Percentiles rank a stretch among this genome's conserved stretches.
These are phyloP conservation scores for Rousettus madagascariensis DNA, from an alignment of 2,797 vertebrate species.

Conservation along the genomic window DNA sequence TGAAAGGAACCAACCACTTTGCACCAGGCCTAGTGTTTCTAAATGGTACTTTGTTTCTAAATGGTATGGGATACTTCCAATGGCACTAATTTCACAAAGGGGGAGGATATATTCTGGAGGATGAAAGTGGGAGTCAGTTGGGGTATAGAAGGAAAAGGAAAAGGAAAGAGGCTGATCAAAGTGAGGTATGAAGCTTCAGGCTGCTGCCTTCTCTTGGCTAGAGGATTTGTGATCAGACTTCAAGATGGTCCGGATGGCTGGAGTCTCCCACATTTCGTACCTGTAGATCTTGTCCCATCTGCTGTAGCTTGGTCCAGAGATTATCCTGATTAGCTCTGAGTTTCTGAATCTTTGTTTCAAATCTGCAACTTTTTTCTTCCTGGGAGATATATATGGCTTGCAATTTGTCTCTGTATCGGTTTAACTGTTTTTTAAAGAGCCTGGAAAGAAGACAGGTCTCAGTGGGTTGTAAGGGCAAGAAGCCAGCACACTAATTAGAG, in stretches of 20 bases:
- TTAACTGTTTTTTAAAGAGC: slow-evolving; percentile 88
- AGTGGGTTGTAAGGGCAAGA: neutral
- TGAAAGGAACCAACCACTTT: neutral
- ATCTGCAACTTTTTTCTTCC: slow-evolving; percentile 85
- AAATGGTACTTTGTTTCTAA: neutral
- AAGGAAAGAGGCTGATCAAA: neutral
- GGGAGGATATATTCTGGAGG: neutral
- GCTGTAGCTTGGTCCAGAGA: slow-evolving; percentile 83
- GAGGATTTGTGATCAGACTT: neutral
- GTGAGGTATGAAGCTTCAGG: neutral
- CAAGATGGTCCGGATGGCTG: neutral
- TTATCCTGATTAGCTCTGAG: slow-evolving; percentile 84
- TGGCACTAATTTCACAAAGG: neutral
- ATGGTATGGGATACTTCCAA: neutral
- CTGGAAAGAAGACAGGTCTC: slow-evolving; percentile 78
- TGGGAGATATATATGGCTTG: slow-evolving; percentile 86
- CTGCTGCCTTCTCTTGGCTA: neutral
- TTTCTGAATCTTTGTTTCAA: slow-evolving; percentile 87
- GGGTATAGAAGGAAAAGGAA: neutral
- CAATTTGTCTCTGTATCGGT: slow-evolving; percentile 84
- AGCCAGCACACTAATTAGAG: neutral
- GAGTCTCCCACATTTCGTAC: slow-evolving; percentile 58
- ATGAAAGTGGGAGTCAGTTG: neutral
- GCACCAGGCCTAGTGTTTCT: neutral
- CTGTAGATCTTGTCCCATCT: slow-evolving; percentile 76